Percentiles rank a stretch among this genome's conserved stretches.
phyloP scores from a whole-genome alignment of 2,797 vertebrate species.

The Mus spretus region DNA sequence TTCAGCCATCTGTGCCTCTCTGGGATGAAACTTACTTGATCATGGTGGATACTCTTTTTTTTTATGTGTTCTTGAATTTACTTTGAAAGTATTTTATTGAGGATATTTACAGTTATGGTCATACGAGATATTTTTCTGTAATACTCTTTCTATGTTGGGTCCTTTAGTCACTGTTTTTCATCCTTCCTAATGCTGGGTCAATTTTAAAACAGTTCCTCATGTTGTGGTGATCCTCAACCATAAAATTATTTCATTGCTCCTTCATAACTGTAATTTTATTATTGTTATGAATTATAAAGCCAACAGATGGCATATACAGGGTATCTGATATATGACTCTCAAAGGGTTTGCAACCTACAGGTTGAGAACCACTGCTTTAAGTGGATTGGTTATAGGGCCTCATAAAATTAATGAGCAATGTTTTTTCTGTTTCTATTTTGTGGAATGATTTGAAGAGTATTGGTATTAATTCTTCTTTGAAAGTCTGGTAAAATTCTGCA shows the following conservation, averaged over 20 bases:
- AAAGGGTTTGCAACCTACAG: not conserved
- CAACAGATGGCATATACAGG: not conserved
- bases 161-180: not conserved
- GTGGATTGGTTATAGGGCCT: not conserved
- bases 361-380: not conserved
- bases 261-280: not conserved
- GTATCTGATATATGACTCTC: not conserved
- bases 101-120: not conserved
- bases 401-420: not conserved
- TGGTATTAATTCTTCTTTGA: not conserved
- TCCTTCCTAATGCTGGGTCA: not conserved
- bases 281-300: not conserved
- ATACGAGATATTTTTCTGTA: not conserved
- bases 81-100: not conserved
- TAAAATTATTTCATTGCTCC: not conserved
- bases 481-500: not conserved
- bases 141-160: not conserved
- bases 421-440: not conserved
- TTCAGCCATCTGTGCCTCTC: not conserved
- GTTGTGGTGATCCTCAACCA: not conserved
- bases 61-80: not conserved
- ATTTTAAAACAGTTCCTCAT: not conserved
- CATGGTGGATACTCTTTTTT: not conserved
- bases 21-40: not conserved
- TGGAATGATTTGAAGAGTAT: not conserved